Conservation (phyloP, 1,140 invertebrate species). For the Drosophila rufa region DNA sequence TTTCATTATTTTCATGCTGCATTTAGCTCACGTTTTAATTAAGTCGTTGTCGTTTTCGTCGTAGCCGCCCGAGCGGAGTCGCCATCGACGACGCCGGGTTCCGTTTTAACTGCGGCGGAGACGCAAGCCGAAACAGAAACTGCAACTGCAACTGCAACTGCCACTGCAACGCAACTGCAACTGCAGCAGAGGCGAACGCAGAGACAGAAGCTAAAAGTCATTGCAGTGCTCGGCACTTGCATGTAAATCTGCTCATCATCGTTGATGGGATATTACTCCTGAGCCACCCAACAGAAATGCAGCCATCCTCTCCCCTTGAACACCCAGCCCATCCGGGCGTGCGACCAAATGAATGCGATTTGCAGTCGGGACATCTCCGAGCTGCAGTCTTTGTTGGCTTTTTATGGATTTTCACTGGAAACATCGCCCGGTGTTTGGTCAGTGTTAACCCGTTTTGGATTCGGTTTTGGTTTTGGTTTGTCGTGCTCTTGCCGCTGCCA, state of each 20-base stretch:
- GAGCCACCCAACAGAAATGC: conserved; percentile 13
- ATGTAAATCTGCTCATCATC: conserved; percentile 84
- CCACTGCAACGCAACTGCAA: conserved; percentile 2
- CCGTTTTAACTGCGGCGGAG: conserved; percentile 42
- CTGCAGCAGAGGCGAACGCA: conserved; percentile 11
- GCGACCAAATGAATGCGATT: conserved; percentile 74
- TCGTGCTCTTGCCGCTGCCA: conserved; percentile 57
- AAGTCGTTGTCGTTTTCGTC: conserved; percentile 64
- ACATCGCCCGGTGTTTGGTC: conserved; percentile 46
- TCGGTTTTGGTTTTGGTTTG: conserved; percentile 47
- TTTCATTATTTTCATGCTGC: conserved; percentile 83
- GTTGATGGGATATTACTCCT: conserved; percentile 80
- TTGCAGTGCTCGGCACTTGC: conserved; percentile 70
- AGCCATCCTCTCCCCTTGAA: neutral
- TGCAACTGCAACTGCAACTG: conserved; percentile 24
- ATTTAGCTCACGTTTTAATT: conserved; percentile 84
- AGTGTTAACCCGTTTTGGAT: conserved; percentile 68
- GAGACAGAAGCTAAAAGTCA: conserved; percentile 53
- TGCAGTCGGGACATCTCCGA: conserved; percentile 69
- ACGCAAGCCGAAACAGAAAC: conserved; percentile 17
- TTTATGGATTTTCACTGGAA: conserved; percentile 77
- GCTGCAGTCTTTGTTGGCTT: conserved; percentile 65
- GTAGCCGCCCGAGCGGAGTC: conserved; percentile 33
- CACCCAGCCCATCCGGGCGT: conserved; percentile 3
- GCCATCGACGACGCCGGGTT: conserved; percentile 35